These are phyloP conservation scores for Blastomussa wellsi DNA, from an alignment of 92 coral and sea anemone genomes.

Conservation along the genomic window DNA sequence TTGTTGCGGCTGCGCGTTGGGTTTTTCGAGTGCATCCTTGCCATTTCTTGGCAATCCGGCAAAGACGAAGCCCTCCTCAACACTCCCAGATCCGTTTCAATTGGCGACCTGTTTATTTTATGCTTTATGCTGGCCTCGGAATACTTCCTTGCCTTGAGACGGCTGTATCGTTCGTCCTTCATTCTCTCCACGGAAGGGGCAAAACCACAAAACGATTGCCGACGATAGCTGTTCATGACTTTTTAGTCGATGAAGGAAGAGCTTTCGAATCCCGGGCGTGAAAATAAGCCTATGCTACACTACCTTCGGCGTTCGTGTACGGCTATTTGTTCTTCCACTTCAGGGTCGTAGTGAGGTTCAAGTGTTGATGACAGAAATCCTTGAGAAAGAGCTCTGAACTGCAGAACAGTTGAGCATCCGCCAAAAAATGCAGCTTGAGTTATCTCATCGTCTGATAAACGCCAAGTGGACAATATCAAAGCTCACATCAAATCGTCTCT, in stretches of 20 bases:
- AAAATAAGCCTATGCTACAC: neutral
- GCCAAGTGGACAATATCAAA: conserved; percentile 25
- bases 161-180: conserved; percentile 68
- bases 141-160: conserved; percentile 53
- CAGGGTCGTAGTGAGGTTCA: conserved; percentile 1
- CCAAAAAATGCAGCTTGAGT: conserved; percentile 15
- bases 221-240: conserved; percentile 39
- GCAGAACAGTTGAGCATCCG: neutral
- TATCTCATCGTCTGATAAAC: conserved; percentile 46
- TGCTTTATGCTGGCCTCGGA: conserved; percentile 44
- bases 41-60: conserved; percentile 81
- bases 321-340: neutral
- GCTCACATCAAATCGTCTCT: conserved; percentile 5
- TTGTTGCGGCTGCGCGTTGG: conserved; percentile 23
- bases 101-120: conserved; percentile 37
- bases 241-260: neutral
- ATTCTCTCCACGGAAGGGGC: conserved; percentile 66
- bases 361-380: conserved; percentile 37
- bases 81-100: neutral
- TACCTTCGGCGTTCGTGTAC: neutral
- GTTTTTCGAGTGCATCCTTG: conserved; percentile 39
- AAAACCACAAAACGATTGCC: conserved; percentile 74
- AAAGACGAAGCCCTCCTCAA: conserved; percentile 74
- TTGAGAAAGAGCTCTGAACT: conserved; percentile 20
- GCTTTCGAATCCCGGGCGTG: neutral